These are phyloP conservation scores for Neostethus bicornis DNA, from an alignment of 2,797 vertebrate genomes.

Conservation along the genomic window DNA sequence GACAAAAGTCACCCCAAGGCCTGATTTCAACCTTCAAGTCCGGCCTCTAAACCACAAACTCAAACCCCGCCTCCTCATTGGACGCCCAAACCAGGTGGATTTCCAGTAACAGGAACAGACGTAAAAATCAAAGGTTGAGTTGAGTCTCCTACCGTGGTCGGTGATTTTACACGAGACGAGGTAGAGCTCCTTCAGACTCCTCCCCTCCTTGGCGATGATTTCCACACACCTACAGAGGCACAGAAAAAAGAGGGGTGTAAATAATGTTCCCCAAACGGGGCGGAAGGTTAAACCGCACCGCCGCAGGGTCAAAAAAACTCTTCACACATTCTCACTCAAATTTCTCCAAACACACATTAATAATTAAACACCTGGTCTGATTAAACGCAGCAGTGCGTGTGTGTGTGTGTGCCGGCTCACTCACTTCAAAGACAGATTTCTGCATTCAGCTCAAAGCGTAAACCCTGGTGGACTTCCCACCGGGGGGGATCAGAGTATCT, in stretches of 20 bases:
- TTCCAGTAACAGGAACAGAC: too few relatives aligned
- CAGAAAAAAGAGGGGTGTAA: constrained; percentile 46
- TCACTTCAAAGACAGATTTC: constrained; percentile 74
- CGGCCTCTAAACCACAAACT: too few relatives aligned
- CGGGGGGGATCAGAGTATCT: constrained; percentile 76
- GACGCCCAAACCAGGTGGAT: too few relatives aligned
- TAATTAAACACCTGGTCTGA: constrained; percentile 75
- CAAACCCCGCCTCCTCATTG: too few relatives aligned
- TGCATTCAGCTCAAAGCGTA: constrained; percentile 59
- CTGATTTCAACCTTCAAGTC: too few relatives aligned
- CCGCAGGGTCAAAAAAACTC: constrained; percentile 65
- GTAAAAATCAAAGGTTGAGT: constrained; percentile 46
- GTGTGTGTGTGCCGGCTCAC: constrained; percentile 19
- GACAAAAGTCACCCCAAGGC: too few relatives aligned
- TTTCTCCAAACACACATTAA: constrained; percentile 67
- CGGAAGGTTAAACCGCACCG: constrained; percentile 69
- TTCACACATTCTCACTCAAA: constrained; percentile 53
- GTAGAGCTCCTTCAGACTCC: constrained; percentile 95
- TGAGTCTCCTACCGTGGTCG: constrained; percentile 88
- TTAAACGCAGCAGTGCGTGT: constrained; percentile 52
- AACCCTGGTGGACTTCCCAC: constrained; percentile 54
- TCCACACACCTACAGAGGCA: constrained; percentile 91
- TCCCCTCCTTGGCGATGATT: constrained; percentile 97
- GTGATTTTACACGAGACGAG: constrained; percentile 99
- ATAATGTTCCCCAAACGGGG: constrained; percentile 45